A percentile compares a stretch with the other conserved stretches of the same genome.
Evolutionary conservation across 2,888 invertebrate genomes (phyloP).

Genomic region (Alloscopus bannaensis): DNA sequence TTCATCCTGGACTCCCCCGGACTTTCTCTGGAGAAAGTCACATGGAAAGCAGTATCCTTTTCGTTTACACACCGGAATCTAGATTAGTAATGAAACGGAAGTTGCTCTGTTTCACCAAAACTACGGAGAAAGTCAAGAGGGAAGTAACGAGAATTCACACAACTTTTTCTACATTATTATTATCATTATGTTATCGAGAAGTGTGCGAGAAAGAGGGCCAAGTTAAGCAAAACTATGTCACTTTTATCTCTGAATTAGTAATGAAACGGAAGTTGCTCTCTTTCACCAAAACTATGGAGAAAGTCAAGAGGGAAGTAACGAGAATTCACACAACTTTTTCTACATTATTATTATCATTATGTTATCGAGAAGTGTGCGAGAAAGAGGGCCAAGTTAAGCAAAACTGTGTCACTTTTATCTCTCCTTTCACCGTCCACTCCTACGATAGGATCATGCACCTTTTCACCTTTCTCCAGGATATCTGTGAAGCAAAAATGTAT

Average conservation of each 20-base stretch:
- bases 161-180: conserved; percentile 37
- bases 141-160: conserved; percentile 29
- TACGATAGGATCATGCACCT: conserved; percentile 6
- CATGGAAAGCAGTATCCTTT: conserved; percentile 1
- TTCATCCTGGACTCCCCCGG: neutral
- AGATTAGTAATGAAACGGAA: conserved; percentile 44
- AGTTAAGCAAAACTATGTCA: conserved; percentile 28
- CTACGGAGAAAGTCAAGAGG: conserved; percentile 32
- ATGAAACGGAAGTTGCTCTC: too few relatives aligned
- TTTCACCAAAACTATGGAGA: too few relatives aligned
- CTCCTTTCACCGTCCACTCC: conserved; percentile 1
- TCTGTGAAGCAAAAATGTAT: too few relatives aligned
- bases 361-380: conserved; percentile 9
- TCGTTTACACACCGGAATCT: conserved; percentile 24
- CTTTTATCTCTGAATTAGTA: conserved; percentile 50
- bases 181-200: conserved; percentile 30
- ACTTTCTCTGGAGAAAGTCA: conserved; percentile 1
- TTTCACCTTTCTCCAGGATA: conserved; percentile 17
- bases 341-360: conserved; percentile 42
- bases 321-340: conserved; percentile 32
- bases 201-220: neutral
- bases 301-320: too few relatives aligned
- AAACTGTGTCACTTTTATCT: conserved; percentile 43
- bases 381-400: conserved; percentile 19
- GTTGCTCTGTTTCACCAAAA: conserved; percentile 24